Evolutionary conservation across 2,113 vertebrate genomes (phyloP).

Genomic region (Anas platyrhynchos): DNA sequence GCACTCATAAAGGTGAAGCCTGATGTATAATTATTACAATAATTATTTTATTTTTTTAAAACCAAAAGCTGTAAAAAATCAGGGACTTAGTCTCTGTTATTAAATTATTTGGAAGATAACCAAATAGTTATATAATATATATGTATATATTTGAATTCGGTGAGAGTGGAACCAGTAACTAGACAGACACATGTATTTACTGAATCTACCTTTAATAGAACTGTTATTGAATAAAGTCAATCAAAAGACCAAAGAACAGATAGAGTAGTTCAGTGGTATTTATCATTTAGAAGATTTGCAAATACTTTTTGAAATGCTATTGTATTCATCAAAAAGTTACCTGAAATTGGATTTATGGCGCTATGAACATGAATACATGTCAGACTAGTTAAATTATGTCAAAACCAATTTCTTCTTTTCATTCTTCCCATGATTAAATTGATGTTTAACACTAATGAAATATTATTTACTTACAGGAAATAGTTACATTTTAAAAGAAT

Average conservation of each 20-base stretch:
- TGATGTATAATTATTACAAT: not conserved
- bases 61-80: not conserved
- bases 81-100: not conserved
- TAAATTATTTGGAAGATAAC: not conserved
- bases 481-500: not conserved
- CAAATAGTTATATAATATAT: not conserved
- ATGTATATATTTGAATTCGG: not conserved
- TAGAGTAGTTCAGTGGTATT: not conserved
- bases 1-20: not conserved
- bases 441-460: not conserved
- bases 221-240: not conserved
- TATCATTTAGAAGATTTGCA: not conserved
- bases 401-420: not conserved
- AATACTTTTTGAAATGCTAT: not conserved
- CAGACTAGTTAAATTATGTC: not conserved
- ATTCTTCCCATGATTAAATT: not conserved
- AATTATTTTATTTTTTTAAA: not conserved
- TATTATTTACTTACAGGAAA: not conserved
- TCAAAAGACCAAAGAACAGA: not conserved
- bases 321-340: not conserved
- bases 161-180: not conserved
- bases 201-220: not conserved
- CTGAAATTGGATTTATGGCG: not conserved
- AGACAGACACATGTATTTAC: not conserved
- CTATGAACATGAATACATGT: not conserved